Evolutionary conservation across 2,797 vertebrate species (phyloP), one percentile per base, ranked within the genome.

Genomic region (Hirundo rustica): DNA sequence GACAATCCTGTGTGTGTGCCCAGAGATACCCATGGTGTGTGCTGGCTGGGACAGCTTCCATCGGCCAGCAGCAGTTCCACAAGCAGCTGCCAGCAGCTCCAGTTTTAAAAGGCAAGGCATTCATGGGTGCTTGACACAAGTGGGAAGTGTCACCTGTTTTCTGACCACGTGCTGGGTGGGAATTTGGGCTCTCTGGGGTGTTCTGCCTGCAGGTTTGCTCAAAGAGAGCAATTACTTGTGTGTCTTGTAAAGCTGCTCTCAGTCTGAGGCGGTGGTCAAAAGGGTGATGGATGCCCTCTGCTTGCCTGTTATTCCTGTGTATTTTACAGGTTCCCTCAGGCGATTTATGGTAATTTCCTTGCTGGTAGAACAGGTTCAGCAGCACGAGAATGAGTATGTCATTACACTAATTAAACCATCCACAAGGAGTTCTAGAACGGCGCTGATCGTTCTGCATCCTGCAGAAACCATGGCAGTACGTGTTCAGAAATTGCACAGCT

Each of bases 271-370:
- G 0, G 10, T 88, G 95, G 89, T 81, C 92, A 73, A 57, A 93
- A 84, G 91, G 89, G 70, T 7, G 6, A 26, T 38, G 74, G 66
- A 62, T 60, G 58, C 66, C 58, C 95, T 80, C 73, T 94, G 92
- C 86, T 89, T 96, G 71, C 84, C 91, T 91, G 81, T 74, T 96
- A 45, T 58, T 80, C 22, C 93, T 91, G 87, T 88, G 79, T 53
- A n/a, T 86, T 81, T 92, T 92, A 78, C 92, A 81, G 89, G 76
- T 84, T 88, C 89, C 93, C 92, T 83, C 87, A 81, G 94, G 95
- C 94, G 0, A 40, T 70, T 29, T 67, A 88, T 94, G 95, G 53
- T 96, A 94, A 96, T 94, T 88, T 94, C 62, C 73, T 55, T 82
- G 70, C 93, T 92, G 82, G 87, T 66, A 66, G 88, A 77, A 44